Percentiles rank a stretch among this genome's conserved stretches.
These are phyloP conservation scores for Heterodera filipjevi DNA, from an alignment of 2,888 invertebrate genomes.

Conservation along the genomic window DNA sequence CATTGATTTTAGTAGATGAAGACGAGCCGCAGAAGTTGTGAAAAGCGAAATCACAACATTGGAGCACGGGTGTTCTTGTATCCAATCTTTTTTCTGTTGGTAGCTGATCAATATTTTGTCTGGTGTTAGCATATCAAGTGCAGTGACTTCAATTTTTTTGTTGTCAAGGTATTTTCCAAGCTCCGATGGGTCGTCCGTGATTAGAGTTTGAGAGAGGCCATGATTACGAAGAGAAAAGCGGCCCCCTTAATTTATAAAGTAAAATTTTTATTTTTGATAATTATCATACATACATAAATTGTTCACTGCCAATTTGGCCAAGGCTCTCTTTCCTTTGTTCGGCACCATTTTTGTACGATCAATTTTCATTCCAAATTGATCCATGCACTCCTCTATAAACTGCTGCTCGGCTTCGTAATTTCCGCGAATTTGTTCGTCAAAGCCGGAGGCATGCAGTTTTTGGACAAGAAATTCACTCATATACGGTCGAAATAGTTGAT, in stretches of 20 bases:
- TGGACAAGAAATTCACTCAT: neutral
- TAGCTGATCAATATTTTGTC: slow-evolving; percentile 7
- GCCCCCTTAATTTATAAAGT: slow-evolving; percentile 16
- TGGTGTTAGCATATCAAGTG: slow-evolving; percentile 3
- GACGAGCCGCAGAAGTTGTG: slow-evolving; percentile 14
- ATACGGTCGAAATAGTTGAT: neutral
- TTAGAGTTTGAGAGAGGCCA: neutral
- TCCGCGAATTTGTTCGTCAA: neutral
- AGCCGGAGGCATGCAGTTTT: neutral
- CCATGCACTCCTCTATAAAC: neutral
- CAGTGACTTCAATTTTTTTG: slow-evolving; percentile 12
- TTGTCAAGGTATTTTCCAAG: neutral
- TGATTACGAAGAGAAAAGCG: slow-evolving; percentile 26
- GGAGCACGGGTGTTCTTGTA: slow-evolving; percentile 10
- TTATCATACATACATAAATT: neutral
- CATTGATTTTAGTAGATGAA: slow-evolving; percentile 15
- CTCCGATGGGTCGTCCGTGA: slow-evolving; percentile 3
- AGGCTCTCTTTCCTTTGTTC: neutral
- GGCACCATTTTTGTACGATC: neutral
- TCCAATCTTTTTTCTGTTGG: slow-evolving; percentile 9
- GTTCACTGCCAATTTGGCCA: neutral
- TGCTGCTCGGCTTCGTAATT: neutral
- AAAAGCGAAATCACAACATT: slow-evolving; percentile 17
- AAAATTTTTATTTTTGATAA: too few relatives aligned
- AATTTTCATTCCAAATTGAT: neutral